Base-by-base conservation (phyloP, 2,888 invertebrate species). In the Zele albiditarsus region DNA sequence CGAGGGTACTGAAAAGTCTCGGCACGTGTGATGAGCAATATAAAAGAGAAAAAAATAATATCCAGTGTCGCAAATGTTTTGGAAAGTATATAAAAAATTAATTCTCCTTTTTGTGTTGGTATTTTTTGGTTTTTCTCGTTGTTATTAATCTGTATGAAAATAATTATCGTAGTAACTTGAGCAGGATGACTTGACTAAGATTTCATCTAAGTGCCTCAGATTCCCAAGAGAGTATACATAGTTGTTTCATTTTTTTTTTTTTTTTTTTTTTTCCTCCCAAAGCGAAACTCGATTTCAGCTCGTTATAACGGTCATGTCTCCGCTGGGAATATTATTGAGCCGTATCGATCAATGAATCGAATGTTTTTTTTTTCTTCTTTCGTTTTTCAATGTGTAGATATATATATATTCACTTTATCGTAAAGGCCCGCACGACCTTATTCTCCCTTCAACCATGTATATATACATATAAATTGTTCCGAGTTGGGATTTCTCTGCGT, bases 391-490 rank as follows among this genome's bases (percentile, higher is more conserved):
- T 46, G n/a, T 68, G 31, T 33, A 20, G 53, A 31, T 25, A 38
- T 65, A 23, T 53, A 8, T 20, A 6, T 53, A 53, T 53, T 20
- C 8, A 53, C 20, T 53, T 20, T 23, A 53, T 53, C 23, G 20
- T 23, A 20, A 53, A 53, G 10, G 4, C 23, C 53, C 2, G 20
- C 8, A n/a, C 68, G 53, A 68, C 68, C 68, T 57, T 53, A 28
- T 68, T 68, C 31, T 31, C n/a, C 68, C 12, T 38, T 58, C 58
- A n/a, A 38, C 28, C 62, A 28, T 16, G 16, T 62, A 62, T 62
- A 31, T 6, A 31, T 42, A 69, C 74, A 57, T 70, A 74, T 70
- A 74, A 70, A 74, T 74, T 65, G 65, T 74, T 63, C 63, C 70
- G 46, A 58, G 23, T 69, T 58, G 71, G 62, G 66, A 73, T 73